Base-by-base conservation (phyloP, 2,113 vertebrate genomes). In the Macquaria ambigua region DNA sequence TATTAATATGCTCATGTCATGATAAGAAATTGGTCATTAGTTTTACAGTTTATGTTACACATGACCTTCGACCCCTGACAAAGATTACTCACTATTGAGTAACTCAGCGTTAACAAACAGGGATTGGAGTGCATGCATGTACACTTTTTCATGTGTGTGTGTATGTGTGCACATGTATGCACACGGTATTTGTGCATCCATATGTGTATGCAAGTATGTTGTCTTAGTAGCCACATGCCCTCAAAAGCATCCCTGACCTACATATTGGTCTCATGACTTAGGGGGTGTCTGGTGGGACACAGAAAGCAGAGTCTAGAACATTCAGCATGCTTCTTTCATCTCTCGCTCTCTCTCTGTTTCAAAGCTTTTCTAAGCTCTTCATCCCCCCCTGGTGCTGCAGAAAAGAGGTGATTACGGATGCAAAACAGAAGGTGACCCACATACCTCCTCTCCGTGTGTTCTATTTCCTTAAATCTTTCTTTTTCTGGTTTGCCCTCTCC, bases 351-450 rank as follows among this genome's bases (percentile, higher is more conserved):
- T 56, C 67, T 74, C 21, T 58, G 5, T 75, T 74, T 86, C 75
- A 70, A 72, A 66, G 48, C 34, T 61, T 53, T 56, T 39, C 59
- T 41, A 70, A 87, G 86, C 86, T 92, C 87, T 83, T 81, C 66
- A 77, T 87, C 88, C 79, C 89, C 90, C 87, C 75, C 89, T 90
- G 78, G 71, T 92, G 93, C 78, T 83, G 74, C 0, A 80, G 58
- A 86, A 83, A 89, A 81, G 82, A 76, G 46, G 59, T 82, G 59
- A 79, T 64, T 81, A 68, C 1, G 20, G 37, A 88, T 90, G 69
- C 68, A 86, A 72, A 66, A 68, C 77, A 72, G 50, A 80, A 70
- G 31, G 61, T 87, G 89, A 89, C 87, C 89, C 85, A 89, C 72
- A 83, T 87, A 72, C 34, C 59, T 79, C 52, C 63, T 67, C 74